Base-by-base conservation (phyloP, 2,888 invertebrate genomes). In the Netelia virgata region DNA sequence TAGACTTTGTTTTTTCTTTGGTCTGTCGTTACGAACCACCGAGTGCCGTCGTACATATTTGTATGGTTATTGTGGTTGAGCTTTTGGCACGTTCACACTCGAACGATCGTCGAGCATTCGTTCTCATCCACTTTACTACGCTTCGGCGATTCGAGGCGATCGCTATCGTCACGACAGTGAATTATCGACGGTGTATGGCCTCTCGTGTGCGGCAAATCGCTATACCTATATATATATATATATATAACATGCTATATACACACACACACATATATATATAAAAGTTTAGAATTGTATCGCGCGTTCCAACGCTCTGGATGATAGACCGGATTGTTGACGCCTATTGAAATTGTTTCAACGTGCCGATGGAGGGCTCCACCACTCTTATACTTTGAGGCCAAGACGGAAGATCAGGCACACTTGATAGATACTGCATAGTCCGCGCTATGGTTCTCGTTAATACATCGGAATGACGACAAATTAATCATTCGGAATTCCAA, bases 381-480 rank as follows among this genome's bases (percentile, higher is more conserved):
- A 61, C 36, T 61, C 61, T 18, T 70, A 36, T 28, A 16, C 18
- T 28, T 36, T 36, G 57, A 50, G n/a, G 36, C 18, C 77, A 68
- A 53, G 50, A 63, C 59, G 57, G 73, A 69, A 68, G 41, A 80
- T 57, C 75, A 43, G 76, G 11, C 23, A 68, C 16, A 14, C 61
- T 64, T 3, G 14, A 36, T 73, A 43, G 10, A 16, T 36, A 47
- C 23, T 53, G 10, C 36, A 70, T 41, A 80, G 63, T 47, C 18
- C 28, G 36, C 9, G 61, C 18, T 57, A 70, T 23, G 63, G 72
- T 69, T 43, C 70, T 76, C 69, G 77, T 80, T 84, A 88, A 87
- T 87, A 86, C 85, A 88, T 88, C 87, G 88, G 86, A 90, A 89
- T 88, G 89, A 88, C 88, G 88, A 83, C 89, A 82, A 90, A 89